A percentile compares a stretch with the other conserved stretches of the same genome.
Conservation (phyloP, 2,113 vertebrate species). For the Ictalurus punctatus region DNA sequence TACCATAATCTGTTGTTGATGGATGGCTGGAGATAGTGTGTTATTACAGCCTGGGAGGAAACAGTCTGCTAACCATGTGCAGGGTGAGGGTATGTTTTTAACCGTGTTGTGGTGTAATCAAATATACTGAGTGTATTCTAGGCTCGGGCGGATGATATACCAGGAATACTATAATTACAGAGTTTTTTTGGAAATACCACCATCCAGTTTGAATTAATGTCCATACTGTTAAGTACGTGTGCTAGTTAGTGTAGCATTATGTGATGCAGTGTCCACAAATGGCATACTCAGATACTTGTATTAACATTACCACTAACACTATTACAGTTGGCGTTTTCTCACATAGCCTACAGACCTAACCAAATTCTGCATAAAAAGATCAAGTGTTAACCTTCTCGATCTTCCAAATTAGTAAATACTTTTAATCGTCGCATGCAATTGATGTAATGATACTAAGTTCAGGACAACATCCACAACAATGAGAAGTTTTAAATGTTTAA, state of each 20-base stretch:
- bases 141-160: background rate
- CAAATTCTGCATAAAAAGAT: background rate
- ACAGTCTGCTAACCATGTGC: slow-evolving; percentile 46
- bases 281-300: background rate
- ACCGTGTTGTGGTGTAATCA: slow-evolving; percentile 37
- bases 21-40: slow-evolving; percentile 64
- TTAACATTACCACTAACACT: background rate
- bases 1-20: slow-evolving; percentile 63
- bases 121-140: slow-evolving; percentile 17
- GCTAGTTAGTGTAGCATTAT: background rate
- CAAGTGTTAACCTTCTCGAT: background rate
- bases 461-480: too few species aligned
- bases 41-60: slow-evolving; percentile 50
- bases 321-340: background rate
- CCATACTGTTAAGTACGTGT: background rate
- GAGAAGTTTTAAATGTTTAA: too few species aligned
- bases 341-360: background rate
- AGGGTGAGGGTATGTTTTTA: slow-evolving; percentile 33
- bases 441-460: too few species aligned
- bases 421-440: background rate
- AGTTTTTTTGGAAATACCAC: background rate
- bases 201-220: background rate
- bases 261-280: background rate
- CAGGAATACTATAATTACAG: background rate
- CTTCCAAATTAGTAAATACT: background rate